phyloP scores from a whole-genome alignment of 2,113 vertebrate genomes.

The Tychaedon coryphoeus region DNA sequence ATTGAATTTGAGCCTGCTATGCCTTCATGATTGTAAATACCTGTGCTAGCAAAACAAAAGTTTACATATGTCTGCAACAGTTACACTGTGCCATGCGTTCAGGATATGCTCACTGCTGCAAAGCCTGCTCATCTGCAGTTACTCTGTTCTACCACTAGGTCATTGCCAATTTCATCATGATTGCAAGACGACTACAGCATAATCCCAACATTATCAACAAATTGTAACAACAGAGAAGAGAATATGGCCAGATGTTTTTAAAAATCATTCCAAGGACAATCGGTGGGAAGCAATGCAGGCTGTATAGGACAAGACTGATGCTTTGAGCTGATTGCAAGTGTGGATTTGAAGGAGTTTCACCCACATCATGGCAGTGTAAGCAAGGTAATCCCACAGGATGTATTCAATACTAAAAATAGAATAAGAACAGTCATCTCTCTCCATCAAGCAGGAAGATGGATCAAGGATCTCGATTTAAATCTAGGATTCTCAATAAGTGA shows the following conservation, averaged over 20 bases:
- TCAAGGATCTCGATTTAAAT: not conserved
- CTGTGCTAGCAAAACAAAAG: not conserved
- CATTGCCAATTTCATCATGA: not conserved
- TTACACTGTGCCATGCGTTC: not conserved
- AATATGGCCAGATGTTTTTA: not conserved
- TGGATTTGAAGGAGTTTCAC: not conserved
- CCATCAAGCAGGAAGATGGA: not conserved
- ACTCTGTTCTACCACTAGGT: not conserved
- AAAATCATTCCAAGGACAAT: not conserved
- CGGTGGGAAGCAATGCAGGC: not conserved
- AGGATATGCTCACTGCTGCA: not conserved
- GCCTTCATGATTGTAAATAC: not conserved
- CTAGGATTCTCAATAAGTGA: not conserved
- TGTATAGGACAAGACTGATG: not conserved
- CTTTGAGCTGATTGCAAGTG: not conserved
- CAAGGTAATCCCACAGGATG: not conserved
- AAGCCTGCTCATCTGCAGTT: not conserved
- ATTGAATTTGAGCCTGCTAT: not conserved
- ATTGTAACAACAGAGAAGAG: not conserved
- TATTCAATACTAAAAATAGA: not conserved
- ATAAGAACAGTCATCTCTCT: not conserved
- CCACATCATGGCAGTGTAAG: not conserved
- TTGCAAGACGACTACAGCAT: not conserved
- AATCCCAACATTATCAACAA: not conserved
- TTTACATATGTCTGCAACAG: not conserved